Percentiles rank a stretch among this genome's conserved stretches.
phyloP scores from a whole-genome alignment of 2,113 vertebrate species.

The Aramus guarauna region DNA sequence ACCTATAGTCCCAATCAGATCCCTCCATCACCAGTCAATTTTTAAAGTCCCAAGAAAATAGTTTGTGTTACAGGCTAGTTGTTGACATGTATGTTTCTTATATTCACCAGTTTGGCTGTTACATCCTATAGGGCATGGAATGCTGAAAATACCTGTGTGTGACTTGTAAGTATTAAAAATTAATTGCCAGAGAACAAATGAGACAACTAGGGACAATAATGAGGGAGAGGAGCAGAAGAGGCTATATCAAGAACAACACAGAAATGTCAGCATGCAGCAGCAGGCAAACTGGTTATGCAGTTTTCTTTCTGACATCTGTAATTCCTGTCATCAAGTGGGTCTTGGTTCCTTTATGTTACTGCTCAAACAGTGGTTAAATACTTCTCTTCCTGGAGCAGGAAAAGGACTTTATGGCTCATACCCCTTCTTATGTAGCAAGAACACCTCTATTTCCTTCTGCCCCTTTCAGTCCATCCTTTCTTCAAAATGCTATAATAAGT shows the following conservation, averaged over 20 bases:
- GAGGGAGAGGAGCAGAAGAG: background rate
- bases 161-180: background rate
- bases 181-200: background rate
- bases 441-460: background rate
- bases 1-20: background rate
- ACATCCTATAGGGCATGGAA: background rate
- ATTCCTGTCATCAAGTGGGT: background rate
- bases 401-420: background rate
- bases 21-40: background rate
- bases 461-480: background rate
- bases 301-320: background rate
- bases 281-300: background rate
- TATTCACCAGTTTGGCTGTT: slow-evolving; percentile 5
- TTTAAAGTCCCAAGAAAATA: background rate
- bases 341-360: background rate
- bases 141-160: background rate
- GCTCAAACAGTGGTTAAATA: background rate
- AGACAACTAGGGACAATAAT: background rate
- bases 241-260: background rate
- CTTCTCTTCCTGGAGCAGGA: background rate
- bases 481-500: background rate
- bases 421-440: background rate
- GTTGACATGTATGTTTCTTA: background rate
- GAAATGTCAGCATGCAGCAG: background rate
- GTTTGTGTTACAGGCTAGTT: background rate